Base-by-base conservation (phyloP, 1,140 invertebrate species). In the Saxidomus purpurata region DNA sequence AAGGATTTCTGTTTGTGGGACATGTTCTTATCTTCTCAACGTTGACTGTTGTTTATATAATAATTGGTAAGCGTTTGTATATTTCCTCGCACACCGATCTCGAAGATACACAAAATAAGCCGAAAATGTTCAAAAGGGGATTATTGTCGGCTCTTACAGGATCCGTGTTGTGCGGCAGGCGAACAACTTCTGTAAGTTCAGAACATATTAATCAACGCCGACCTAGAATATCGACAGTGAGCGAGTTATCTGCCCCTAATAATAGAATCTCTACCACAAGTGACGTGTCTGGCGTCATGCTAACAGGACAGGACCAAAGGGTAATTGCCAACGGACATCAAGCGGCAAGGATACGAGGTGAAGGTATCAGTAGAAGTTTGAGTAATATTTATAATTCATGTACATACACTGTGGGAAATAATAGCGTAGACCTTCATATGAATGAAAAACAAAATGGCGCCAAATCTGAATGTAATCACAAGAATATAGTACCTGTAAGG, bases 21-120 rank as follows among this genome's bases (percentile, higher is more conserved):
- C 85, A 87, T 74, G 59, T 87, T 0, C 22, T 77, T 43, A 87
- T 87, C 34, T 77, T 77, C 38, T n/a, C n/a, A 0, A n/a, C 85
- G 15, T 47, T 87, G 55, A 40, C 43, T 0, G 40, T 87, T 22
- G 52, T 55, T 6, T 77, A 77, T 43, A 47, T 87, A 13, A 40
- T 76, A 25, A 77, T 79, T 59, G 71, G 71, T 15, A 49, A 67
- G 15, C 47, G 74, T 31, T 25, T 85, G 34, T 85, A 71, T 71
- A 85, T 85, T 49, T 69, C 63, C 19, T 71, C 82, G 6, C 67
- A 85, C 43, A 52, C 38, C 22, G 82, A 55, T 67, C 9, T 52
- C 28, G 40, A 52, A 31, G n/a, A 9, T 0, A n/a, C 15, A 2
- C 63, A 28, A 69, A 71, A 34, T 19, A 47, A 31, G 47, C 22